Conservation (phyloP, 2,113 vertebrate species). For the Serilophus lunatus region DNA sequence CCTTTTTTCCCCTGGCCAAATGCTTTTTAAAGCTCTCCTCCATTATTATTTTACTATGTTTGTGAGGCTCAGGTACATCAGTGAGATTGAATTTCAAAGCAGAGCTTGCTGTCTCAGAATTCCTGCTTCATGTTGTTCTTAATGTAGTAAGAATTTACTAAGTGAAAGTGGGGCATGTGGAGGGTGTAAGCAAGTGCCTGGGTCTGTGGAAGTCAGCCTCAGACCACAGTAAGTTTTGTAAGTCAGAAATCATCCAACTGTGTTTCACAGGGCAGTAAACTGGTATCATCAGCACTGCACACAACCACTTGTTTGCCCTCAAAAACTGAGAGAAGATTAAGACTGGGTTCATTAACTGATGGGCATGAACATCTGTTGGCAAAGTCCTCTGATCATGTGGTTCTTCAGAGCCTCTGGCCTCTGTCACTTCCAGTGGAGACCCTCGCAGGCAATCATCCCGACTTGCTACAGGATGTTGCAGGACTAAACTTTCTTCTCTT, state of each 20-base stretch:
- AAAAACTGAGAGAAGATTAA: not conserved
- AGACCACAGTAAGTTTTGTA: not conserved
- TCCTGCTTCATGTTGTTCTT: not conserved
- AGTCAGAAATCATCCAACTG: not conserved
- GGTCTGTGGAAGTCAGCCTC: not conserved
- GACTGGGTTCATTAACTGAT: conserved; percentile 8
- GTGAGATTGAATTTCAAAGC: not conserved
- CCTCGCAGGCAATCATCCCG: not conserved
- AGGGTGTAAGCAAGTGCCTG: not conserved
- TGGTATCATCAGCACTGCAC: not conserved
- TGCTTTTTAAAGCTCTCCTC: not conserved
- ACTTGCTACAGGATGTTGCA: not conserved
- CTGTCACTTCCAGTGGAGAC: not conserved
- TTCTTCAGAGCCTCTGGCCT: not conserved
- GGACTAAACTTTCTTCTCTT: not conserved
- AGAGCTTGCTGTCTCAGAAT: not conserved
- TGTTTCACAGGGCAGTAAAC: not conserved
- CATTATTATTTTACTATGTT: not conserved
- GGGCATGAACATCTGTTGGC: not conserved
- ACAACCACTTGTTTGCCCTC: conserved; percentile 5
- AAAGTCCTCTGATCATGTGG: not conserved
- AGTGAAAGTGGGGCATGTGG: not conserved
- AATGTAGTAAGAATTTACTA: not conserved
- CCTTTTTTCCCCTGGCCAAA: not conserved
- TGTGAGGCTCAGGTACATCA: not conserved